Conservation (phyloP, 2,888 invertebrate genomes). For the Spicauda simplicius region DNA sequence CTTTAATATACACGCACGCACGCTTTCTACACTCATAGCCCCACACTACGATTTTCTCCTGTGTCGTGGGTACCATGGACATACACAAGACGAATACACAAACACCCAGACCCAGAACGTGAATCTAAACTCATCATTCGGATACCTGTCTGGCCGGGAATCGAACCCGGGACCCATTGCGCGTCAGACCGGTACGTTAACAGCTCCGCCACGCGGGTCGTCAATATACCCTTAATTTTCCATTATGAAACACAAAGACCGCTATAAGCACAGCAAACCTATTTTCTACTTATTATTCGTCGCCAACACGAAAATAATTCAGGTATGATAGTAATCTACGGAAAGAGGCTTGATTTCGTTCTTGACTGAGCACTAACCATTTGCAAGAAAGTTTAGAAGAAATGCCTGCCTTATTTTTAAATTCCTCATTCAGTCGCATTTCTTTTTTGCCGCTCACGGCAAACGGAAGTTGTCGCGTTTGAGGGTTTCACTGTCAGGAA, state of each 20-base stretch:
- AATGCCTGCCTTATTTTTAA: slow-evolving; percentile 18
- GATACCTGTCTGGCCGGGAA: no score
- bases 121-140: no score
- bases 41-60: no score
- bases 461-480: slow-evolving; percentile 20
- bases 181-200: no score
- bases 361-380: slow-evolving; percentile 9
- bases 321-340: slow-evolving; percentile 17
- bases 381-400: slow-evolving; percentile 9
- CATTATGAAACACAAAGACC: not conserved
- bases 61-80: no score
- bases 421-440: slow-evolving; percentile 10
- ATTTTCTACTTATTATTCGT: slow-evolving; percentile 5
- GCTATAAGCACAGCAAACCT: not conserved
- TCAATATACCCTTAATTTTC: no score
- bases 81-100: no score
- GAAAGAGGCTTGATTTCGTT: slow-evolving; percentile 13
- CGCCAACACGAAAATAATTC: not conserved
- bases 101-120: no score
- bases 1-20: no score
- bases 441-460: slow-evolving; percentile 8
- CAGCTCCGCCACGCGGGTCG: no score
- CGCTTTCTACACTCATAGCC: no score
- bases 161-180: no score
- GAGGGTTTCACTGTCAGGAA: slow-evolving; percentile 22